phyloP scores from a whole-genome alignment of 1,140 invertebrate species.

The Ridgeia piscesae region DNA sequence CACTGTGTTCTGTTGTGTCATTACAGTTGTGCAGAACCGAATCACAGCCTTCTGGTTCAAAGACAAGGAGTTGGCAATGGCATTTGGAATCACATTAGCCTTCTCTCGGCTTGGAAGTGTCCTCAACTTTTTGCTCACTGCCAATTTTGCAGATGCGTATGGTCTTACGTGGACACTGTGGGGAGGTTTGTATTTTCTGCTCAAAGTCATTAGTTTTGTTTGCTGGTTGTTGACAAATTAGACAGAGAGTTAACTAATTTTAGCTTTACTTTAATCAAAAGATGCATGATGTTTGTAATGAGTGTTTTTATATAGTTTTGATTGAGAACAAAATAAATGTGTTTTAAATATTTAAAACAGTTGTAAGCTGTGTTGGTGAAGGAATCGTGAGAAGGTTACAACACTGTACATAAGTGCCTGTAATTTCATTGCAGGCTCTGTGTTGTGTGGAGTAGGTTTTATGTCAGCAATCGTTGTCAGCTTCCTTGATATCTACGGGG shows the following conservation, averaged over 20 bases:
- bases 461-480: constrained; percentile 55
- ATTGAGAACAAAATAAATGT: too few relatives aligned
- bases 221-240: background rate
- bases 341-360: background rate
- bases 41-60: constrained; percentile 59
- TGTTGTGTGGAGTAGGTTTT: constrained; percentile 57
- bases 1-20: background rate
- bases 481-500: constrained; percentile 52
- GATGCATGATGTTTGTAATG: too few relatives aligned
- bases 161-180: constrained; percentile 56
- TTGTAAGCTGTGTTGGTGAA: background rate
- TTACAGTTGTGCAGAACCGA: constrained; percentile 58
- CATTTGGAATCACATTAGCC: constrained; percentile 58
- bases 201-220: background rate
- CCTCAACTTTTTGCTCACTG: constrained; percentile 58
- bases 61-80: constrained; percentile 59
- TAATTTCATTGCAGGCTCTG: constrained; percentile 44
- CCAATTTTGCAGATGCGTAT: constrained; percentile 48
- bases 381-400: background rate
- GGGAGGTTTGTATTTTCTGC: constrained; percentile 47
- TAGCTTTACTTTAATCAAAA: too few relatives aligned
- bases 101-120: constrained; percentile 59
- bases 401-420: background rate
- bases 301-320: too few relatives aligned
- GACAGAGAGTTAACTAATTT: too few relatives aligned